phyloP scores from a whole-genome alignment of 2,797 vertebrate species.

The Distichodus sexfasciatus region DNA sequence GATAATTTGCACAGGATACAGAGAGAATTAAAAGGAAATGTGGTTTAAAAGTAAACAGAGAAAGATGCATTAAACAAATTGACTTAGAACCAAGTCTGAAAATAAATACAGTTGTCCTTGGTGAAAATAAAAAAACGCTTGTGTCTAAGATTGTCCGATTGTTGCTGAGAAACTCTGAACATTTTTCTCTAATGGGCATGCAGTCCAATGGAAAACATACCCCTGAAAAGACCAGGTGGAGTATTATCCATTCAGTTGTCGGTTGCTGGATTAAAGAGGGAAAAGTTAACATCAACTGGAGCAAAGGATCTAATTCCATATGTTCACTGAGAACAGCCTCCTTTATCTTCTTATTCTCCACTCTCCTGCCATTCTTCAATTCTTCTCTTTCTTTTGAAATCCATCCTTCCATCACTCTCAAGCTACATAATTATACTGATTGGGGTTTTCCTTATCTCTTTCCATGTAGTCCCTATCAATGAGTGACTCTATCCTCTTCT shows the following conservation, averaged over 20 bases:
- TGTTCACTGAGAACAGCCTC: conserved; percentile 64
- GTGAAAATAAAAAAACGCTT: conserved; percentile 26
- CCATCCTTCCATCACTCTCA: conserved; percentile 55
- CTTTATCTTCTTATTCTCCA: conserved; percentile 18
- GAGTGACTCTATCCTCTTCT: conserved; percentile 99
- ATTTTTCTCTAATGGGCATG: conserved; percentile 85
- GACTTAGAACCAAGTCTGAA: conserved; percentile 72
- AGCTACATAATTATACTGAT: conserved; percentile 99
- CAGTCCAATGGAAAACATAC: conserved; percentile 86
- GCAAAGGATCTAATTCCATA: conserved; percentile 79
- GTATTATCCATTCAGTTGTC: conserved; percentile 86
- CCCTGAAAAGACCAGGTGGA: conserved; percentile 80
- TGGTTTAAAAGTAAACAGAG: conserved; percentile 62
- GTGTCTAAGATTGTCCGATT: conserved; percentile 62
- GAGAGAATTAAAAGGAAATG: conserved; percentile 58
- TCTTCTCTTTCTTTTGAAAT: conserved; percentile 22
- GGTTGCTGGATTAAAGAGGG: conserved; percentile 84
- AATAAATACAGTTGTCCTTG: conserved; percentile 77
- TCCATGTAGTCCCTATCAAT: conserved; percentile 99
- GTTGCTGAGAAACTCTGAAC: conserved; percentile 84
- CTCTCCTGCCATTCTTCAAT: conserved; percentile 30
- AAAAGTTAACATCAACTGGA: conserved; percentile 83
- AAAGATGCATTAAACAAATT: conserved; percentile 60
- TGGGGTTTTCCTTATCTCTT: conserved; percentile 98
- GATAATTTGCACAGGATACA: conserved; percentile 61